Evolutionary conservation across 2,888 invertebrate species (phyloP), one percentile per base, ranked within the genome.

Genomic region (Dryobotodes eremita): DNA sequence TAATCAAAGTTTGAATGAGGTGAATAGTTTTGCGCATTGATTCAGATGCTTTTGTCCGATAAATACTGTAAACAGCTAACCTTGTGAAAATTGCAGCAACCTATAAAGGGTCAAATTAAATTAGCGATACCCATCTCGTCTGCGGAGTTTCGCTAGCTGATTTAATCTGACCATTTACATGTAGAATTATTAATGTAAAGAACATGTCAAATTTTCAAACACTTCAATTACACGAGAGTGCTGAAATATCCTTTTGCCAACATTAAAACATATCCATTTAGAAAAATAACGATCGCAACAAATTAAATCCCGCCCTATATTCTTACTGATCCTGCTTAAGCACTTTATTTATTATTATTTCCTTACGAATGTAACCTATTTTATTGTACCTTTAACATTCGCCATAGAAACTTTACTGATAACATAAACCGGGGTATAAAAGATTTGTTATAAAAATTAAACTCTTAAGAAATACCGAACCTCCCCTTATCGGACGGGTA

Each of bases 371-470:
- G 92, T 92, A 91, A 91, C 92, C 90, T 90, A 93, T 94, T 95
- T 95, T 94, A 95, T 94, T 94, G 89, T 89, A 86, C 89, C 87
- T 89, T 90, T 94, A 94, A 94, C 94, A 94, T 95, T 94, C 89
- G 88, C 93, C 87, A 91, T 93, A 93, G 91, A 94, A 92, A 89
- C 92, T 95, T 95, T 94, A 95, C 93, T 93, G 93, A 92, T 91
- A 89, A 91, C 94, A 95, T 95, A 95, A 96, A 95, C 88, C 85
- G 82, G 90, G 90, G 77, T 94, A 94, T 95, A 95, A 95, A 95
- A 95, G 95, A 95, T 95, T 95, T 94, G 94, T 93, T 94, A 90
- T 95, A 95, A 96, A 96, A 96, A 96, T 96, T 96, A 95, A 95
- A 95, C 94, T 95, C 95, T 95, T 94, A 94, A 94, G 92, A 93